Evolutionary conservation across 2,113 vertebrate genomes (phyloP), one percentile per base, ranked within the genome.

Genomic region (Paramormyrops kingsleyae): DNA sequence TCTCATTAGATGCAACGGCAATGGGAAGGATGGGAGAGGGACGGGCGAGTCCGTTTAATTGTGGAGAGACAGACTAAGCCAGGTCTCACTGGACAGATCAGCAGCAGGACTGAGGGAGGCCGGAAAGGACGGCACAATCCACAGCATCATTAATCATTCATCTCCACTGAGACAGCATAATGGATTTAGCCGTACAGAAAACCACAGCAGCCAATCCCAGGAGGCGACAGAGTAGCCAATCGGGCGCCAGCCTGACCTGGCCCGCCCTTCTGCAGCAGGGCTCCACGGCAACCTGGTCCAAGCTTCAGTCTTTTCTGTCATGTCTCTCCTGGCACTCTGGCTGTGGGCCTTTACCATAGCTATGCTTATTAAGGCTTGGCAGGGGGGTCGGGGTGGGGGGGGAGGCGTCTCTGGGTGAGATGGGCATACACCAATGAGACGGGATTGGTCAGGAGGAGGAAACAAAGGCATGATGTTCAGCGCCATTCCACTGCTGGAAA

Each of bases 131-230:
- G 13, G 13, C 35, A 80, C 3, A 3, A 70, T 13, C 62, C 27
- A 31, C 62, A 70, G 62, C 27, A 62, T 80, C 88, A 89, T 89
- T 39, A 80, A 89, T 89, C 88, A 50, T 89, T 83, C n/a, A 89
- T 83, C 70, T 52, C 49, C n/a, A 17, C 17, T 35, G n/a, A 88
- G 53, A 70, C 7, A 49, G 24, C 10, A 21, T 39, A 53, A 50
- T 83, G 70, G 70, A 39, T 74, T 89, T 21, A 53, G 15, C 39
- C 17, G 7, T 89, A 39, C 31, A 66, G 47, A 19, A 47, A 80
- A 50, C 19, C 35, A 39, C 56, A 66, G 59, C 44, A 47, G 39
- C 44, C 46, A 70, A 53, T 53, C 70, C 31, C 74, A 42, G 74
- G 35, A 80, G 74, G 35, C 1, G 10, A 39, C 31, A 39, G 4